These are phyloP conservation scores for Chloebia gouldiae DNA, from an alignment of 2,113 vertebrate genomes.

Conservation along the genomic window DNA sequence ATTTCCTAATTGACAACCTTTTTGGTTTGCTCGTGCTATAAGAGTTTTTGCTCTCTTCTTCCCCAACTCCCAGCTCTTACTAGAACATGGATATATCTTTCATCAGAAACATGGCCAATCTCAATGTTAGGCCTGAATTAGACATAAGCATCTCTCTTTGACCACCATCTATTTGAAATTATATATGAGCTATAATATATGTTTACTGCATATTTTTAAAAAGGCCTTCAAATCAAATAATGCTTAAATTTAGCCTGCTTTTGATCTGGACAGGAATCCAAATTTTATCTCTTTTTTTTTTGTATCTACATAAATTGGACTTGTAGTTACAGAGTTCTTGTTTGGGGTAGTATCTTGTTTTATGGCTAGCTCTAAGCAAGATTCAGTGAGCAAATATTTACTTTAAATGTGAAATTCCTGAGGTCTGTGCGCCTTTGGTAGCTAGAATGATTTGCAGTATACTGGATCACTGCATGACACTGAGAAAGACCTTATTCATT, in stretches of 20 bases:
- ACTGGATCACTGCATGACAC: neutral
- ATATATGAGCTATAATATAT: neutral
- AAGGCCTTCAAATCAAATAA: neutral
- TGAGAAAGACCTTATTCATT: constrained; percentile 46
- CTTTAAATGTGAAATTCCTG: neutral
- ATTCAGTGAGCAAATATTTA: constrained; percentile 21
- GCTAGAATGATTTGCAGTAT: neutral
- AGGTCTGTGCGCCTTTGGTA: neutral
- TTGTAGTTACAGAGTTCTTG: neutral
- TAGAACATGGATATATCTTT: neutral
- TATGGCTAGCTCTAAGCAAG: neutral
- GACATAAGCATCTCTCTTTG: neutral
- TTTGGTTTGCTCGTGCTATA: neutral
- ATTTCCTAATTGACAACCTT: neutral
- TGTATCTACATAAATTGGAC: neutral
- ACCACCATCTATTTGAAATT: neutral
- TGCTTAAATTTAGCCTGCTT: neutral
- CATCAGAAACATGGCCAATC: neutral
- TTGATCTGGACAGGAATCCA: neutral
- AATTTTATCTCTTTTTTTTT: neutral
- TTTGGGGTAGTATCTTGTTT: neutral
- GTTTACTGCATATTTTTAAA: neutral
- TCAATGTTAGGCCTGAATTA: neutral
- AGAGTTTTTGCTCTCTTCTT: neutral
- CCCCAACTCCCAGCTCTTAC: fast-evolving